Evolutionary conservation across 2,113 vertebrate species (phyloP).

Genomic region (Charadrius vociferus): DNA sequence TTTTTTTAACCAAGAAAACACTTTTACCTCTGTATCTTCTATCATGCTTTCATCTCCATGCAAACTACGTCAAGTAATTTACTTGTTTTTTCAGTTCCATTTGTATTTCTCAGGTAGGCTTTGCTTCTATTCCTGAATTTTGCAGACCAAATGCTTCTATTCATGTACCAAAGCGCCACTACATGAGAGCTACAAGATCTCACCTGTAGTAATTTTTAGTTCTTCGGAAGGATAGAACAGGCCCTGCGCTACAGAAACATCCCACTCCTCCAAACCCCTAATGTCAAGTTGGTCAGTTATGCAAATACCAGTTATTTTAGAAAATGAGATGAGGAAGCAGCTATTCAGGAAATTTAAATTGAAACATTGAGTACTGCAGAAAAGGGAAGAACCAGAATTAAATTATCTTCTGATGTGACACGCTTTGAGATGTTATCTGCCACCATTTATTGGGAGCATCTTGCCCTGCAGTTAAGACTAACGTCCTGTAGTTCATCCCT

Average conservation of each 20-base stretch:
- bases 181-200: background rate
- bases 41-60: background rate
- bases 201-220: background rate
- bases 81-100: background rate
- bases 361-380: background rate
- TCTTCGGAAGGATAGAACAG: background rate
- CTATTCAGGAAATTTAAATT: background rate
- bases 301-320: background rate
- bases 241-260: background rate
- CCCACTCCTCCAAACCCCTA: background rate
- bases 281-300: background rate
- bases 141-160: background rate
- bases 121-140: background rate
- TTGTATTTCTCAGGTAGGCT: background rate
- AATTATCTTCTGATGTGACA: no score
- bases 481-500: background rate
- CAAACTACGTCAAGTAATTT: background rate
- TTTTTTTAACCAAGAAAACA: background rate
- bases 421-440: background rate
- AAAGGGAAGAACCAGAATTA: background rate
- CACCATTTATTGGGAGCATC: background rate
- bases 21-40: background rate
- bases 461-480: no score
- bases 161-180: fast-evolving
- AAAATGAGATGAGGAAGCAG: background rate